Evolutionary conservation across 2,113 vertebrate genomes (phyloP).

Genomic region (Empidonax traillii): DNA sequence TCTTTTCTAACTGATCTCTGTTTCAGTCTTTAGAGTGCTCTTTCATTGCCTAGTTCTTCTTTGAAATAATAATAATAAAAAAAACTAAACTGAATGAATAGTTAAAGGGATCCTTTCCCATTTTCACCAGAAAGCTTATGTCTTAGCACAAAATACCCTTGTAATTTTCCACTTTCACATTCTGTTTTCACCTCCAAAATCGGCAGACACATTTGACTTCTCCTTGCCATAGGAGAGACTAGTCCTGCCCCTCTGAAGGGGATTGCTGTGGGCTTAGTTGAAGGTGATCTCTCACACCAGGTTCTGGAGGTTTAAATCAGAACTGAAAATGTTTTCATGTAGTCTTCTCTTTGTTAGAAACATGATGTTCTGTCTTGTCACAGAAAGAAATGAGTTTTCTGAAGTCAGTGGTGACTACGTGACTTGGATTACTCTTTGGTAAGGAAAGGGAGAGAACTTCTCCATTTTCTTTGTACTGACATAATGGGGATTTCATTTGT

Average conservation of each 20-base stretch:
- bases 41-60: neutral
- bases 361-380: neutral
- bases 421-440: neutral
- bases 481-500: neutral
- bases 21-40: neutral
- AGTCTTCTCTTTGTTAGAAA: neutral
- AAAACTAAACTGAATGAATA: neutral
- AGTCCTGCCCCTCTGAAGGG: neutral
- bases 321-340: neutral
- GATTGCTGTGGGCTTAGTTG: neutral
- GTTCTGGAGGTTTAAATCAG: neutral
- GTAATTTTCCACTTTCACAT: constrained; percentile 6
- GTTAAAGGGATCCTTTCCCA: neutral
- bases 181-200: neutral
- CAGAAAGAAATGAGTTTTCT: neutral
- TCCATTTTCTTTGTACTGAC: neutral
- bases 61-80: neutral
- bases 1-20: neutral
- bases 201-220: neutral
- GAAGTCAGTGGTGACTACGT: neutral
- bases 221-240: neutral
- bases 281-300: neutral
- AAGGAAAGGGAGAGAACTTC: neutral
- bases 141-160: neutral
- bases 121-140: neutral